Evolutionary conservation across 2,888 invertebrate species (phyloP).

Genomic region (Aromia moschata): DNA sequence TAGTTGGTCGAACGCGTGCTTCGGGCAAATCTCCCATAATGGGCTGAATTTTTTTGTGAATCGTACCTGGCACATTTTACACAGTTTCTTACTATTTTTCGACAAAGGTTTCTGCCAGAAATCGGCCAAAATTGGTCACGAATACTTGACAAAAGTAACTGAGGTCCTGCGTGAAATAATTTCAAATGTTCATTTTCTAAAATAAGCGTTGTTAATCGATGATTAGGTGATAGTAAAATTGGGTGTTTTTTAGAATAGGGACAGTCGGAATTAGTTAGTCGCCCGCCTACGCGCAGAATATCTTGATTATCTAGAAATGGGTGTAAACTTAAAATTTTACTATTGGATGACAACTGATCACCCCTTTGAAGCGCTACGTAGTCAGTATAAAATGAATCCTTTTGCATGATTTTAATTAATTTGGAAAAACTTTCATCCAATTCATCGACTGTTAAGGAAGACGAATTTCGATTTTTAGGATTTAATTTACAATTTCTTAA

Average conservation of each 20-base stretch:
- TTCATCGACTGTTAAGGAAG: slow-evolving; percentile 8
- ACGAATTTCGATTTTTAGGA: slow-evolving; percentile 12
- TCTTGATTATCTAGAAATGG: slow-evolving; percentile 23
- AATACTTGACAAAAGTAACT: slow-evolving; percentile 9
- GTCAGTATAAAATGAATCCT: slow-evolving; percentile 22
- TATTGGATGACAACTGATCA: neutral
- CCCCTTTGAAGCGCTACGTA: slow-evolving; percentile 5
- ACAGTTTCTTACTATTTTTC: slow-evolving; percentile 24
- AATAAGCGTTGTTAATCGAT: slow-evolving; percentile 21
- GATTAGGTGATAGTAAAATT: slow-evolving; percentile 20
- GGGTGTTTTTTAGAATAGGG: slow-evolving; percentile 30
- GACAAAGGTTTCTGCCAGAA: slow-evolving; percentile 14
- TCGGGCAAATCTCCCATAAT: slow-evolving; percentile 30
- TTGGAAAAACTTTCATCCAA: slow-evolving; percentile 11
- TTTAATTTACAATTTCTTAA: slow-evolving; percentile 11
- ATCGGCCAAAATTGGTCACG: slow-evolving; percentile 24
- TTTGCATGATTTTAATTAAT: slow-evolving; percentile 20
- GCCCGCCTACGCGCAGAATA: slow-evolving; percentile 22
- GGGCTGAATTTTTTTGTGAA: slow-evolving; percentile 15
- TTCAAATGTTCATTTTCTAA: slow-evolving; percentile 20
- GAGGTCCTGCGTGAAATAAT: slow-evolving; percentile 27
- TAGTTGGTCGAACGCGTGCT: slow-evolving; percentile 13
- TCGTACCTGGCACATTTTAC: slow-evolving; percentile 27
- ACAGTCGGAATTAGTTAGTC: slow-evolving; percentile 20
- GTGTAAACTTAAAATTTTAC: slow-evolving; percentile 21